Evolutionary conservation across 2,888 invertebrate genomes (phyloP).

Genomic region (Dysmachus trigonus): DNA sequence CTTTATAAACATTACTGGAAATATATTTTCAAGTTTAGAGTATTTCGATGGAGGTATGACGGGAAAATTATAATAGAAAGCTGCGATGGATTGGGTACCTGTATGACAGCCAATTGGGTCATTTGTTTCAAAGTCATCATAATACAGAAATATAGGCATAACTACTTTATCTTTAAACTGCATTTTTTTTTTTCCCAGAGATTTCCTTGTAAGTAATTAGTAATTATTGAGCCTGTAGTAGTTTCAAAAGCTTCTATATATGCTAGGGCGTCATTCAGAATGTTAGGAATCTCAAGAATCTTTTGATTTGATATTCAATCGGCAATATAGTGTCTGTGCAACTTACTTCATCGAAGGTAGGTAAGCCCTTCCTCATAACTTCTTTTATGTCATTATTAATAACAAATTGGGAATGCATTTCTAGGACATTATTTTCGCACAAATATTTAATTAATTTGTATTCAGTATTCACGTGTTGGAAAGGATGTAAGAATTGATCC

Average conservation of each 20-base stretch:
- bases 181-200: neutral
- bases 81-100: neutral
- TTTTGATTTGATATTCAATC: neutral
- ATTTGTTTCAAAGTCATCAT: neutral
- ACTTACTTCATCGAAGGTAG: neutral
- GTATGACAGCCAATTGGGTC: neutral
- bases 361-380: neutral
- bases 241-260: neutral
- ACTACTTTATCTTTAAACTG: neutral
- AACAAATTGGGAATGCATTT: neutral
- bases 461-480: conserved; percentile 1
- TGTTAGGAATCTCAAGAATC: neutral
- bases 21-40: conserved; percentile 21
- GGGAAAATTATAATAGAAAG: neutral
- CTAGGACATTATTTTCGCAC: neutral
- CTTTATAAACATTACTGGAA: conserved; percentile 43
- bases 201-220: neutral
- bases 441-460: conserved; percentile 2
- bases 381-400: neutral
- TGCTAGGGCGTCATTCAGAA: neutral
- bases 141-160: neutral
- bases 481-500: neutral
- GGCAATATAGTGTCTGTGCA: neutral
- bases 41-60: neutral
- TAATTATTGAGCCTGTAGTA: neutral